Evolutionary conservation across 2,113 vertebrate genomes (phyloP).

Genomic region (Eira barbara): DNA sequence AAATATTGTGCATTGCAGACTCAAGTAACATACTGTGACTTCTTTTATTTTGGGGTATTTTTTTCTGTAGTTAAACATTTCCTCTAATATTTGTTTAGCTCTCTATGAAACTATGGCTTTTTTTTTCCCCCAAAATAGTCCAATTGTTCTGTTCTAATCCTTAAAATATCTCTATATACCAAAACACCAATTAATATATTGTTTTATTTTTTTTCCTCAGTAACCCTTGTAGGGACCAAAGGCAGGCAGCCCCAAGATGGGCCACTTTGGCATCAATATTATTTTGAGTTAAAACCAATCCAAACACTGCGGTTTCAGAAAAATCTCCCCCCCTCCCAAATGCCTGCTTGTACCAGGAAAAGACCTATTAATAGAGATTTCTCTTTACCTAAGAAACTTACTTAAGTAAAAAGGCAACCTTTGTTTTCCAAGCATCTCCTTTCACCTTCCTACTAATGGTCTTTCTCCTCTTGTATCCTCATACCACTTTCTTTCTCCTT

Average conservation of each 20-base stretch:
- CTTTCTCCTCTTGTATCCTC: neutral
- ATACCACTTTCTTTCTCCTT: neutral
- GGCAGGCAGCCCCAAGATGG: too few species aligned
- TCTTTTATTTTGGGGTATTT: neutral
- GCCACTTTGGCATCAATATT: too few species aligned
- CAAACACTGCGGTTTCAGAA: too few species aligned
- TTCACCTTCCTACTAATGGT: neutral
- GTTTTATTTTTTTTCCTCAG: too few species aligned
- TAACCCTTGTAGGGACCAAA: too few species aligned
- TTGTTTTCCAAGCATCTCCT: neutral
- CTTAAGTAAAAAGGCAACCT: neutral
- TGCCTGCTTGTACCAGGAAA: neutral
- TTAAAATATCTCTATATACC: neutral
- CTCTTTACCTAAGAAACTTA: neutral
- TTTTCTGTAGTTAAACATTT: neutral
- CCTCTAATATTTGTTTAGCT: neutral
- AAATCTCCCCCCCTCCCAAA: too few species aligned
- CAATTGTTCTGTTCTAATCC: neutral
- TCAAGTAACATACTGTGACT: too few species aligned
- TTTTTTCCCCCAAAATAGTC: neutral
- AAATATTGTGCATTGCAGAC: too few species aligned
- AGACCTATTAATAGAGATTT: neutral
- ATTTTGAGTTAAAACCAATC: too few species aligned
- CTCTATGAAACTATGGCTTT: neutral
- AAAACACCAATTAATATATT: neutral